Conservation (phyloP, 2,888 invertebrate genomes). For the Julus scanicus region DNA sequence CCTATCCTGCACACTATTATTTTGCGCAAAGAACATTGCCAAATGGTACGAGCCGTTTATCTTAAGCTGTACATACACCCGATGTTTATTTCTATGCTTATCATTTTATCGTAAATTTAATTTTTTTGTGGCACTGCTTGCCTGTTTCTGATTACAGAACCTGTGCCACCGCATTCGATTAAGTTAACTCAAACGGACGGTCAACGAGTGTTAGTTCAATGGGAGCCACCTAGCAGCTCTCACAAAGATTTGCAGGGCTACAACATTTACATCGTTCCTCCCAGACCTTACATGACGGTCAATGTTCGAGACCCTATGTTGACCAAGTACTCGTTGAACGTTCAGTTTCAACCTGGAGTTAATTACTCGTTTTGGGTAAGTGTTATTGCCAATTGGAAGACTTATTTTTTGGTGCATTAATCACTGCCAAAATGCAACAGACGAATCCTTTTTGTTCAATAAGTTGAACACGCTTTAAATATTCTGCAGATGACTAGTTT, state of each 20-base stretch:
- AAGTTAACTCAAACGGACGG: slow-evolving; percentile 75
- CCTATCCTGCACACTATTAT: slow-evolving; percentile 50
- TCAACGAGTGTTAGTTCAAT: slow-evolving; percentile 74
- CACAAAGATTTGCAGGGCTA: slow-evolving; percentile 76
- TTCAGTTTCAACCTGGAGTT: slow-evolving; percentile 70
- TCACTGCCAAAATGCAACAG: too few species aligned
- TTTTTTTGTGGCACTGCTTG: background rate
- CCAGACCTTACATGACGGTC: slow-evolving; percentile 70
- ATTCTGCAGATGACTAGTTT: slow-evolving; percentile 73
- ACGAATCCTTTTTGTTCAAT: too few species aligned
- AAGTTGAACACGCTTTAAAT: background rate
- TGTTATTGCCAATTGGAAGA: slow-evolving; percentile 48
- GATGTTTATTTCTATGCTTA: background rate
- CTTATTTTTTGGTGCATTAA: too few species aligned
- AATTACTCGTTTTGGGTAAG: slow-evolving; percentile 81
- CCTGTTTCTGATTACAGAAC: slow-evolving; percentile 67
- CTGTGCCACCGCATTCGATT: slow-evolving; percentile 76
- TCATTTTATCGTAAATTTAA: too few species aligned
- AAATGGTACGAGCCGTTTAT: slow-evolving; percentile 17
- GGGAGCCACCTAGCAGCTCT: slow-evolving; percentile 75
- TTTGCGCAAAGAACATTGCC: background rate
- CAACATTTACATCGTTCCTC: slow-evolving; percentile 75
- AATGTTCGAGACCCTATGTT: slow-evolving; percentile 66
- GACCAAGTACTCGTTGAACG: slow-evolving; percentile 70
- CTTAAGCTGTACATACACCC: background rate